Evolutionary conservation across 35 echinoderm and acorn worm species (phyloP).

Genomic region (Ophioderma brevispina): DNA sequence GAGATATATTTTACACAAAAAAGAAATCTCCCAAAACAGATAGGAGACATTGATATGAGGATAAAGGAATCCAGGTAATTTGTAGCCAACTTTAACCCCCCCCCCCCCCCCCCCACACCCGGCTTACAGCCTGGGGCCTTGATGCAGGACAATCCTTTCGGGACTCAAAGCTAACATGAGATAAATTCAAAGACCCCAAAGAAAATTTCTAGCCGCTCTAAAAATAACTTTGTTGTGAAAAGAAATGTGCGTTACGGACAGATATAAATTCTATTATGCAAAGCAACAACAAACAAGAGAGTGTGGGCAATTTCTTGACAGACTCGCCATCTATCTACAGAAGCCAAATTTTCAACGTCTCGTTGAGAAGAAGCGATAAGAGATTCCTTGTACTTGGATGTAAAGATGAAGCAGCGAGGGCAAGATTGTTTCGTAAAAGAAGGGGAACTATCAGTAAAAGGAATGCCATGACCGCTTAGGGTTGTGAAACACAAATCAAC

Average conservation of each 20-base stretch:
- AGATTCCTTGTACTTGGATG: constrained; percentile 34
- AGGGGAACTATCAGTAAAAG: neutral
- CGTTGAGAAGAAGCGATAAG: constrained; percentile 28
- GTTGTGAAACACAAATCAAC: constrained; percentile 25
- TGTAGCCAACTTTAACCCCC: too few relatives aligned
- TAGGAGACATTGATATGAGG: too few relatives aligned
- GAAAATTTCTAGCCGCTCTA: constrained; percentile 21
- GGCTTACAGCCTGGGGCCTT: too few relatives aligned
- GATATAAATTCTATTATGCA: neutral
- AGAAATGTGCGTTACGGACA: neutral
- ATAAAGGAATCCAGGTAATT: too few relatives aligned
- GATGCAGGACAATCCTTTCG: too few relatives aligned
- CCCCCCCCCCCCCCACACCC: too few relatives aligned
- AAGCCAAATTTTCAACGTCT: constrained; percentile 10
- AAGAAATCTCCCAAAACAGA: too few relatives aligned
- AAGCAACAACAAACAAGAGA: constrained; percentile 26
- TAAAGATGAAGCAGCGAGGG: constrained; percentile 26
- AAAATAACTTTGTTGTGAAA: neutral
- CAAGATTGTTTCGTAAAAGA: constrained; percentile 35
- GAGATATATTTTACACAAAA: too few relatives aligned
- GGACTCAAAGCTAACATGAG: too few relatives aligned
- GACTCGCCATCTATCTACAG: constrained; percentile 11
- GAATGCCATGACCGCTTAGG: neutral
- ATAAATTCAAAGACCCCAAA: neutral
- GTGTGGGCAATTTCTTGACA: constrained; percentile 3